Evolutionary conservation across 2,797 vertebrate species (phyloP).

Genomic region (Hylomyscus alleni): DNA sequence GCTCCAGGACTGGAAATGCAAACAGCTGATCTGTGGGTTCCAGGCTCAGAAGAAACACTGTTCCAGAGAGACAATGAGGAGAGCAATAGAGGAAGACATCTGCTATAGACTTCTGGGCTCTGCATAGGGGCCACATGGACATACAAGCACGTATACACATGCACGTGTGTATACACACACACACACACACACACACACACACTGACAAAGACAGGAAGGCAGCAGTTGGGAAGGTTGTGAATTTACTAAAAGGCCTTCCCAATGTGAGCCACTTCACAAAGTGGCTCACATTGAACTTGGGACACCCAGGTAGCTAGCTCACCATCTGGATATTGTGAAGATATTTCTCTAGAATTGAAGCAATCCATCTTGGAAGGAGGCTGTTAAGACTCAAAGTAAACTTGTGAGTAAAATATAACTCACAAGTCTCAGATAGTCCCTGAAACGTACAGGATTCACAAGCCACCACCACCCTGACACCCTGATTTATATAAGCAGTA

Average conservation of each 20-base stretch:
- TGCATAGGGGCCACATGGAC: not conserved
- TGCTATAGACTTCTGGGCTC: not conserved
- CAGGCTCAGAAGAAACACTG: not conserved
- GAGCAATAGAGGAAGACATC: not conserved
- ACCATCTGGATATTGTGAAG: not conserved
- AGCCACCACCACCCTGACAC: not conserved
- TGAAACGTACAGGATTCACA: not conserved
- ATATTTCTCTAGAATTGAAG: not conserved
- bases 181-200: not conserved
- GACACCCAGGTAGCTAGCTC: not conserved
- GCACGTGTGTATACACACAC: not conserved
- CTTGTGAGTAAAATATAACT: conserved; percentile 1
- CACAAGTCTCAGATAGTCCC: not conserved
- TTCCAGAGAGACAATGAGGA: not conserved
- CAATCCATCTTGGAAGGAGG: not conserved
- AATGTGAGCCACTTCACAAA: no score
- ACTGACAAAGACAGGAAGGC: not conserved
- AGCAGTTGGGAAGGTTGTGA: not conserved
- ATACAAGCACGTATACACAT: not conserved
- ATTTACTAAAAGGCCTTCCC: not conserved
- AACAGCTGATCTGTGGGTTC: not conserved
- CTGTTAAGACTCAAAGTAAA: not conserved
- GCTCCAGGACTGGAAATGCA: not conserved
- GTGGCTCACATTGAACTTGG: not conserved
- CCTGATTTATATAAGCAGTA: not conserved